These are phyloP conservation scores for Chiloscyllium punctatum DNA, from an alignment of 2,797 vertebrate genomes.

Conservation along the genomic window DNA sequence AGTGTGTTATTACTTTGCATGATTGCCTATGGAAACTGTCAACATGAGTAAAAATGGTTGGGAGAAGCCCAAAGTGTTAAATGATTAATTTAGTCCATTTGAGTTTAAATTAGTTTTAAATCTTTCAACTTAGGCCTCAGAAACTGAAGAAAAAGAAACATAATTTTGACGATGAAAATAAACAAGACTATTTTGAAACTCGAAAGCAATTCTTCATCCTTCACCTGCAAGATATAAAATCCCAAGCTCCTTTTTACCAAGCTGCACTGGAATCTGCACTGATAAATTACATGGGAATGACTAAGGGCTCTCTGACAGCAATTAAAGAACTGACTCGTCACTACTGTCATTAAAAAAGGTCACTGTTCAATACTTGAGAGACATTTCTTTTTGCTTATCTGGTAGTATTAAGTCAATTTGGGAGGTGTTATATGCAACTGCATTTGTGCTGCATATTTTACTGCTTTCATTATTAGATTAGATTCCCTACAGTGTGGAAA, in stretches of 20 bases:
- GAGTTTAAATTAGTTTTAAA: slow-evolving; percentile 46
- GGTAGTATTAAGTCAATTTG: neutral
- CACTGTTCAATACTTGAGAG: neutral
- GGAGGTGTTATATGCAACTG: neutral
- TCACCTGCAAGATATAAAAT: neutral
- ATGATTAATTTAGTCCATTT: slow-evolving; percentile 48
- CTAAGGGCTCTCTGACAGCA: neutral
- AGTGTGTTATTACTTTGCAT: neutral
- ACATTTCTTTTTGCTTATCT: slow-evolving; percentile 21
- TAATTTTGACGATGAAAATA: slow-evolving; percentile 15
- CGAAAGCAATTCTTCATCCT: neutral
- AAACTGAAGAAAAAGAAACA: neutral
- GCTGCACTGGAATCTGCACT: neutral
- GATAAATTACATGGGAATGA: slow-evolving; percentile 21
- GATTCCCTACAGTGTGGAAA: too few species aligned
- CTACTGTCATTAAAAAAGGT: slow-evolving; percentile 28
- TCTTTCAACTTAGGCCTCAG: slow-evolving; percentile 17
- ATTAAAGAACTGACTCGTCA: slow-evolving; percentile 32
- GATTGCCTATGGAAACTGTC: slow-evolving; percentile 48
- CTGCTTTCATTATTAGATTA: neutral
- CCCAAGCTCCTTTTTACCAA: neutral
- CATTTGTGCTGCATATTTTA: neutral
- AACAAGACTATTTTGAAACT: neutral
- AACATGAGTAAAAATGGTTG: slow-evolving; percentile 42
- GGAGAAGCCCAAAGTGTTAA: slow-evolving; percentile 43